Conservation (phyloP, 2,113 vertebrate genomes). For the Thamnaconus septentrionalis region DNA sequence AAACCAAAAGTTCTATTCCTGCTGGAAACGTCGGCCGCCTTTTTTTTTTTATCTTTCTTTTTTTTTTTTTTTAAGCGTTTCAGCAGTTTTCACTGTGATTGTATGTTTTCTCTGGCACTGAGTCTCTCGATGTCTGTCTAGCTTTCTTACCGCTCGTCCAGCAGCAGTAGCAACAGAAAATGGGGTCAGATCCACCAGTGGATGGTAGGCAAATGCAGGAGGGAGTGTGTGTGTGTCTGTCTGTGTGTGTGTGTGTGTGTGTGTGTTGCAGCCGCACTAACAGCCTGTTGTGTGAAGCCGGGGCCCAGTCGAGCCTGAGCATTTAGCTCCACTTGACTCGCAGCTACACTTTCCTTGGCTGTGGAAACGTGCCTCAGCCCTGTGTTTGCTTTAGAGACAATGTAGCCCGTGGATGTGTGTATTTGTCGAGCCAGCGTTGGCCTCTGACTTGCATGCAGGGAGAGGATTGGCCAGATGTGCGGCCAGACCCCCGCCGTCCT, state of each 20-base stretch:
- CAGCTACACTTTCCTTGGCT: constrained; percentile 47
- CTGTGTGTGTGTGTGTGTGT: not conserved
- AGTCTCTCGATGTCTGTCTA: constrained; percentile 68
- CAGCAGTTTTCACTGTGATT: constrained; percentile 58
- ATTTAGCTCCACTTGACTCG: constrained; percentile 44
- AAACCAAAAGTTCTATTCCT: constrained; percentile 49
- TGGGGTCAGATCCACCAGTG: constrained; percentile 98
- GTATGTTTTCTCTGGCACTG: constrained; percentile 61
- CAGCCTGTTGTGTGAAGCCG: constrained; percentile 52
- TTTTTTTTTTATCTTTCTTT: constrained; percentile 21
- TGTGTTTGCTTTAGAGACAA: constrained; percentile 66
- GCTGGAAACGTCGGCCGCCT: constrained; percentile 33
- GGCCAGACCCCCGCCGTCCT: constrained; percentile 2
- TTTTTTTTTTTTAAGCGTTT: constrained; percentile 9
- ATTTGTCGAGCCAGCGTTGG: constrained; percentile 35
- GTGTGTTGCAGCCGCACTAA: constrained; percentile 53
- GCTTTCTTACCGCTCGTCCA: constrained; percentile 85
- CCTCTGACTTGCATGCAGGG: constrained; percentile 48
- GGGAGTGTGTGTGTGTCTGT: constrained; percentile 22
- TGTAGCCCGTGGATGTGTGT: constrained; percentile 44
- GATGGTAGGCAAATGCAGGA: constrained; percentile 86
- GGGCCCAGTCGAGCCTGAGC: constrained; percentile 44
- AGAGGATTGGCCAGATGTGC: constrained; percentile 20
- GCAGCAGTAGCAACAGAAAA: constrained; percentile 83
- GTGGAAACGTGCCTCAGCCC: constrained; percentile 46